Evolutionary conservation across 1,140 invertebrate genomes (phyloP).

Genomic region (Diprion similis): DNA sequence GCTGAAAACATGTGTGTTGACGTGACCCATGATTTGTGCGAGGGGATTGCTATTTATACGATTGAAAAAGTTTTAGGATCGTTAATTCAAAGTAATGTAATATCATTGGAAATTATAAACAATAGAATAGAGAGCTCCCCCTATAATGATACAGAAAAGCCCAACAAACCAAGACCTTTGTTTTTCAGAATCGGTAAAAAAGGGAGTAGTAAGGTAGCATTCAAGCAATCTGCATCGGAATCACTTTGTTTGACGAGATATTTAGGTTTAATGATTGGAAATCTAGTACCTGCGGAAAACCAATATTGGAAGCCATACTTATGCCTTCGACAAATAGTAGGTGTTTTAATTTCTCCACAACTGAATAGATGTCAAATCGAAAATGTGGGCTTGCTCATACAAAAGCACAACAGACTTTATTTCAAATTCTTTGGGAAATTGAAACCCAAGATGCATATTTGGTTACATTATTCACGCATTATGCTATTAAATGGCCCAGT

Average conservation of each 20-base stretch:
- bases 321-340: constrained; percentile 27
- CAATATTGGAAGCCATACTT: constrained; percentile 27
- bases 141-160: constrained; percentile 23
- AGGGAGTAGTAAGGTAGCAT: constrained; percentile 28
- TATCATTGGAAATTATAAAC: constrained; percentile 27
- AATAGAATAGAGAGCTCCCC: constrained; percentile 27
- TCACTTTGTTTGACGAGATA: constrained; percentile 28
- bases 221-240: constrained; percentile 34
- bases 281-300: constrained; percentile 23
- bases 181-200: constrained; percentile 16
- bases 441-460: constrained; percentile 32
- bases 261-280: constrained; percentile 29
- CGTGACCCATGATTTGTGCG: constrained; percentile 29
- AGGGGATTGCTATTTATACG: constrained; percentile 27
- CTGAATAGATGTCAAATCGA: constrained; percentile 14
- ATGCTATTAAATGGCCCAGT: constrained; percentile 30
- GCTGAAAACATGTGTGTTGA: constrained; percentile 28
- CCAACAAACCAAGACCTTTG: constrained; percentile 26
- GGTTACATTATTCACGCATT: constrained; percentile 22
- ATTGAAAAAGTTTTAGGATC: constrained; percentile 25
- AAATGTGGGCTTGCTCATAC: constrained; percentile 15
- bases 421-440: constrained; percentile 22
- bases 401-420: constrained; percentile 28
- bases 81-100: constrained; percentile 25
- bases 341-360: constrained; percentile 23